Evolutionary conservation across 2,797 vertebrate genomes (phyloP), one percentile per base, ranked within the genome.

Genomic region (Gadopsis bispinosus): DNA sequence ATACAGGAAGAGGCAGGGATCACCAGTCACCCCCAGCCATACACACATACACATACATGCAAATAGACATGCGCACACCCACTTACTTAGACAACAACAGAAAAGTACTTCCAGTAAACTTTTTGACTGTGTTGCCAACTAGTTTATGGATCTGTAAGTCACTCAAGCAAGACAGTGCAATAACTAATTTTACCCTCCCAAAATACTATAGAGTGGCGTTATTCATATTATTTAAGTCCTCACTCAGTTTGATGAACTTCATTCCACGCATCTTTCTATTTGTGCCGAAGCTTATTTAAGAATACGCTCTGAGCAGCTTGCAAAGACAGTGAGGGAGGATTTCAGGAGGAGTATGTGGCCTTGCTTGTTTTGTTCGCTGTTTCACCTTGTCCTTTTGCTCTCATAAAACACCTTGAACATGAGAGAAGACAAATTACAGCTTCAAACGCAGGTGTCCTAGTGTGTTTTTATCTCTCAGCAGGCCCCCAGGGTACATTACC

Each of bases 321-420:
- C 73, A 63, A 13, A 87, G 59, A 72, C 51, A 68, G 54, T 69
- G 73, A 67, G 78, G 61, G 84, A 93, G 88, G 89, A 79, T 90
- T 85, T 91, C 85, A 87, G 39, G 75, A 86, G 83, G 81, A 73
- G 78, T 91, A 84, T 69, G 83, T 84, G 78, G 80, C 62, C 83
- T 63, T 19, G 83, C 88, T 82, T 89, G 88, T 92, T 89, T 86
- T 93, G 92, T 81, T 93, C 84, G 77, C 86, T 91, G 86, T 89
- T 94, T 95, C 90, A 95, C 94, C 93, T 94, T 93, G 93, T 94
- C 91, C 87, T 92, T 86, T 83, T 87, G 88, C 88, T 89, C 92
- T 94, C 91, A 94, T 94, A 94, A 95, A 95, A 95, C 94, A 94
- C 91, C 91, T 91, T 89, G 91, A 95, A 95, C 95, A 95, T 89